Base-by-base conservation (phyloP, 2,113 vertebrate genomes). In the Zosterops lateralis region DNA sequence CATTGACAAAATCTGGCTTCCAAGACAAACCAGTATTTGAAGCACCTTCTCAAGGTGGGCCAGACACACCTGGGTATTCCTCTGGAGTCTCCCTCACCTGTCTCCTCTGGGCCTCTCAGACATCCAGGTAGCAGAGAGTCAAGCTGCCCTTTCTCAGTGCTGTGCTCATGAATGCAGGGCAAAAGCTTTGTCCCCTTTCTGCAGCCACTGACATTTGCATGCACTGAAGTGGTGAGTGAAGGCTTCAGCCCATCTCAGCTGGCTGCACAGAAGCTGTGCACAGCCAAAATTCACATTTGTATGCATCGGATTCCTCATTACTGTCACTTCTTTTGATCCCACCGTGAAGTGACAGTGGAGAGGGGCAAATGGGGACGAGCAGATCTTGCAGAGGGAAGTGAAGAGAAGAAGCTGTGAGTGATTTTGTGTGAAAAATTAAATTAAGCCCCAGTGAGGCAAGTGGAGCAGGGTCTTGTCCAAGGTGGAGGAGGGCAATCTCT, bases 381-480 rank as follows among this genome's bases (percentile, higher is more conserved):
- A 74, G 26, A 21, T 90, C 51, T 65, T 66, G 20, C 3, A 2
- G 48, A 51, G 45, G 17, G 19, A 74, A 83, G 62, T n/a, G n/a
- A 88, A 84, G n/a, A 75, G 38, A 60, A 83, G 83, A 77, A 92
- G 88, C 74, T 57, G 16, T 57, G 51, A 68, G 29, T 89, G 78
- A 51, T 76, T 82, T 77, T 95, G 57, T 84, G 58, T 48, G 48
- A 81, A 95, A 95, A 96, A 96, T 84, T 77, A 81, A 95, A 96
- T 97, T 91, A 92, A 94, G 56, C 71, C 42, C 71, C 38, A 74
- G 58, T 38, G 36, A 93, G 66, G 86, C 54, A 75, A 71, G 36
- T 78, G 65, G 65, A 94, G 72, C 60, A 42, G 67, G 72, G 48
- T 71, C 56, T 89, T 96, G 60, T 78, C 66, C 29, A 58, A 48